Conservation (phyloP, 2,113 vertebrate species). For the Petrocephalus zakoni region DNA sequence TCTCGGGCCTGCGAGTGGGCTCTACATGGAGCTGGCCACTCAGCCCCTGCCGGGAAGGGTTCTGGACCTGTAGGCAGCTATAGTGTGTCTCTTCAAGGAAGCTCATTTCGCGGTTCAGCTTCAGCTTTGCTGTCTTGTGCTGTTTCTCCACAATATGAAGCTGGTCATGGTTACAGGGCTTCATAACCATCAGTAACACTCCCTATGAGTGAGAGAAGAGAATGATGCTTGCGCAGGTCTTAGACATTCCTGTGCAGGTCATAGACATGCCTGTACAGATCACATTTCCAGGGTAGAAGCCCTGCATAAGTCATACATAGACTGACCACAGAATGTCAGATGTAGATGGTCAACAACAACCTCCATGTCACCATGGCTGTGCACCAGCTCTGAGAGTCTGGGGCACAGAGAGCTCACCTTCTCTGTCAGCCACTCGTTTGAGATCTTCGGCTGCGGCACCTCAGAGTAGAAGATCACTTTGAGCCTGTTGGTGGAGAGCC, state of each 20-base stretch:
- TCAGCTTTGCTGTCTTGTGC: not conserved
- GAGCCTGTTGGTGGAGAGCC: constrained; percentile 36
- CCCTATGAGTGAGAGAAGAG: constrained; percentile 26
- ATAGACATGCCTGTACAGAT: not conserved
- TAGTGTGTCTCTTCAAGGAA: not conserved
- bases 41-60: constrained; percentile 11
- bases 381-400: not conserved
- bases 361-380: not conserved
- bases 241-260: not conserved
- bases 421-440: constrained; percentile 23
- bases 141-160: not conserved
- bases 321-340: not conserved
- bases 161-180: constrained; percentile 7
- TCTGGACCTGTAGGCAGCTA: not conserved
- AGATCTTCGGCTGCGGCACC: constrained; percentile 45
- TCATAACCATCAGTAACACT: not conserved
- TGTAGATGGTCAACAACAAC: not conserved
- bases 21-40: not conserved
- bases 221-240: not conserved
- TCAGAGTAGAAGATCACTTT: constrained; percentile 40
- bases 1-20: not conserved
- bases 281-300: not conserved
- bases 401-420: constrained; percentile 30
- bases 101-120: not conserved
- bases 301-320: not conserved